Conservation (phyloP, 1,140 invertebrate species). For the Asbolus verrucosus region DNA sequence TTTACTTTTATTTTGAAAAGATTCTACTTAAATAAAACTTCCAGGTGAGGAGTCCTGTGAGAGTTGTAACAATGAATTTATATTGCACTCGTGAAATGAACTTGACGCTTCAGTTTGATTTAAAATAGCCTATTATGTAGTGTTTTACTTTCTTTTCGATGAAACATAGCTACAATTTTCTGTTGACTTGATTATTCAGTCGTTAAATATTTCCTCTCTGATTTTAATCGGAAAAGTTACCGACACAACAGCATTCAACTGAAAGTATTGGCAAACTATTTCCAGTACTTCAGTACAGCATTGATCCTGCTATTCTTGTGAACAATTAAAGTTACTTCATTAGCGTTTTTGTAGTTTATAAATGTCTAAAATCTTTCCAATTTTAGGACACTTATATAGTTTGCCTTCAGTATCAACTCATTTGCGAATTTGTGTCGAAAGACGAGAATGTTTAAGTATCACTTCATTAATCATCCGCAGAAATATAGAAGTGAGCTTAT, state of each 20-base stretch:
- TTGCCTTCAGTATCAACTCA: not conserved
- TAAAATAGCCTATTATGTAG: not conserved
- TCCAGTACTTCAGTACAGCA: not conserved
- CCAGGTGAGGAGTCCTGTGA: slow-evolving; percentile 17
- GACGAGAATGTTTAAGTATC: not conserved
- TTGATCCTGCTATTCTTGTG: too few relatives aligned
- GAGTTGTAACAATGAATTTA: slow-evolving; percentile 28
- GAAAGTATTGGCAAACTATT: not conserved
- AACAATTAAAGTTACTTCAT: too few relatives aligned
- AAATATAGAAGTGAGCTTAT: slow-evolving; percentile 7
- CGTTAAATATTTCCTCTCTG: too few relatives aligned
- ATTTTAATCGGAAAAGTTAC: too few relatives aligned
- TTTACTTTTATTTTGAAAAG: too few relatives aligned
- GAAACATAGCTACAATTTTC: not conserved
- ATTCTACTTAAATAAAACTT: slow-evolving; percentile 4
- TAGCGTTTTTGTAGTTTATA: too few relatives aligned
- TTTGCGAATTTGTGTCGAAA: not conserved
- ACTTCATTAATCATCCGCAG: slow-evolving; percentile 10
- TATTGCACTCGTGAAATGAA: slow-evolving; percentile 15
- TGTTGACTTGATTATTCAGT: slow-evolving; percentile 6
- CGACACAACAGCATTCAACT: not conserved
- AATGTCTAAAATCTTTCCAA: too few relatives aligned
- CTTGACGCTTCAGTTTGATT: not conserved
- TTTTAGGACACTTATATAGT: not conserved
- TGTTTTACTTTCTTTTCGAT: not conserved